Conservation (phyloP, 2,113 vertebrate genomes). For the Hyperopisus bebe region DNA sequence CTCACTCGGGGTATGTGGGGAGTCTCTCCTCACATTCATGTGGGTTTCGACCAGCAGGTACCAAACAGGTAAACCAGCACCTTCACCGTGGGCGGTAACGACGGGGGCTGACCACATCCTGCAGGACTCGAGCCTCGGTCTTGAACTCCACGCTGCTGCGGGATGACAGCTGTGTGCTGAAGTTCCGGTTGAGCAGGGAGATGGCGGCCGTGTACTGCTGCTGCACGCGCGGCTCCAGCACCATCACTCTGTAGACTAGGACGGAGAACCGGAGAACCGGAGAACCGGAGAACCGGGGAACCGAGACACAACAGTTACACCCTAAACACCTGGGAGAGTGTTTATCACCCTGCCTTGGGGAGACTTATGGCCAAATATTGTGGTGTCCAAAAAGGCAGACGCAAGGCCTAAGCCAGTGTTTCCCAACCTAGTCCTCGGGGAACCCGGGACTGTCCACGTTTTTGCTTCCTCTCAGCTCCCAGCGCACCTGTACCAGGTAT, state of each 20-base stretch:
- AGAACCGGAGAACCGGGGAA: background rate
- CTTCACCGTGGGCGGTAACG: background rate
- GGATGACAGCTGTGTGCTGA: slow-evolving; percentile 44
- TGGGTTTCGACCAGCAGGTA: background rate
- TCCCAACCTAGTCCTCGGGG: too few relatives aligned
- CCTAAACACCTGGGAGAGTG: background rate
- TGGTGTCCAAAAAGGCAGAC: background rate
- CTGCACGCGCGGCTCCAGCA: slow-evolving; percentile 45
- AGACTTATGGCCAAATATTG: background rate
- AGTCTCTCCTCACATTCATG: background rate
- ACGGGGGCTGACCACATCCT: slow-evolving; percentile 48
- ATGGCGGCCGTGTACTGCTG: slow-evolving; percentile 51
- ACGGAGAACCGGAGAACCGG: background rate
- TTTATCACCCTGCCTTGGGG: background rate
- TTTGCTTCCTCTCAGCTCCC: too few relatives aligned
- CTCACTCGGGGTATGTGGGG: background rate
- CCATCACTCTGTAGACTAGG: slow-evolving; percentile 56
- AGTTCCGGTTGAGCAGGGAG: slow-evolving; percentile 55
- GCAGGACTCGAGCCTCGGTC: slow-evolving; percentile 41
- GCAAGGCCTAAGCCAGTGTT: background rate
- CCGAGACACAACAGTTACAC: background rate
- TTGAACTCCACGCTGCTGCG: slow-evolving; percentile 43
- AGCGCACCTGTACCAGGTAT: too few relatives aligned
- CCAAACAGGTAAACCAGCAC: background rate
- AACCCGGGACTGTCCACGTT: too few relatives aligned